Conservation (phyloP, 2,797 vertebrate species). For the Cuniculus paca region DNA sequence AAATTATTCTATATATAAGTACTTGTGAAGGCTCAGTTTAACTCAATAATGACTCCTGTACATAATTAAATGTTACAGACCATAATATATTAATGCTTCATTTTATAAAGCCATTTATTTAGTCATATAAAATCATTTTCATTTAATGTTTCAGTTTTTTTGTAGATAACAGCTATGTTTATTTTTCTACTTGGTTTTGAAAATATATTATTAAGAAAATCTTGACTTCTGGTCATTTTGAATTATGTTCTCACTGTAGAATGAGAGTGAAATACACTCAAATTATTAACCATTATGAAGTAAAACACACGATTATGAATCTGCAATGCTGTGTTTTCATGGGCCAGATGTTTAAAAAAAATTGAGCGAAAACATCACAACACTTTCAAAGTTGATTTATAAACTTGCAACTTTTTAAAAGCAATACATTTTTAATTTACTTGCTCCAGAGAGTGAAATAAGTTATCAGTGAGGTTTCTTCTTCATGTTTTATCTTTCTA, state of each 20-base stretch:
- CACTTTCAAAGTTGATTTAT: not conserved
- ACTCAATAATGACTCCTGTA: not conserved
- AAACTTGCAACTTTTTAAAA: not conserved
- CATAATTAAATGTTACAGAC: not conserved
- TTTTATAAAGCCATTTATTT: not conserved
- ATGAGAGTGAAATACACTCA: not conserved
- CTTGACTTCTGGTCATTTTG: not conserved
- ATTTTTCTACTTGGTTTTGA: not conserved
- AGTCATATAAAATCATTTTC: not conserved
- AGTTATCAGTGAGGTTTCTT: not conserved
- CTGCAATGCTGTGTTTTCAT: not conserved
- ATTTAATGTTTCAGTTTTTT: not conserved
- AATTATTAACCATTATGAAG: not conserved
- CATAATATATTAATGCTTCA: not conserved
- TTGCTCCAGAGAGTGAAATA: not conserved
- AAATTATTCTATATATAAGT: not conserved
- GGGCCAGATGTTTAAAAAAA: not conserved
- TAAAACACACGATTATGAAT: not conserved
- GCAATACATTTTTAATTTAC: not conserved
- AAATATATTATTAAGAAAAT: not conserved
- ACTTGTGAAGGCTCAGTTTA: not conserved
- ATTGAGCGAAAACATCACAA: not conserved
- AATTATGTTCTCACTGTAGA: not conserved
- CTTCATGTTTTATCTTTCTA: not conserved
- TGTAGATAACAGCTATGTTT: not conserved